Evolutionary conservation across 30 jellyfish, hydroid and myxozoan species (phyloP), one percentile per base, ranked within the genome.

Genomic region (Aurelia coerulea): DNA sequence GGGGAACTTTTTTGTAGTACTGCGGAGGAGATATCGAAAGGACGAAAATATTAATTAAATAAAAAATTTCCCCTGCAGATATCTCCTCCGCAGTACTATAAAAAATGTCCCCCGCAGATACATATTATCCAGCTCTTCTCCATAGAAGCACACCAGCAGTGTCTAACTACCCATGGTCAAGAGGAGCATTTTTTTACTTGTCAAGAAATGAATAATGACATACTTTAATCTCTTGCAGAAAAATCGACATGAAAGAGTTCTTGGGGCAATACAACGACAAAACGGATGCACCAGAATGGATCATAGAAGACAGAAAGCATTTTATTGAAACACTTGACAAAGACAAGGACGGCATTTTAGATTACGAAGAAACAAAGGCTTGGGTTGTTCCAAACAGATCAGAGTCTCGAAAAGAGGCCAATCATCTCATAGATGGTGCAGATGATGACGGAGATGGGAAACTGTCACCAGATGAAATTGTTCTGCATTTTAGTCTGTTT

Each of bases 211-310:
- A 9, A 46, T 46, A 7, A 46, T 46, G 56, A 46, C 11, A 9
- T 7, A 5, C 56, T 9, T 46, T 46, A 46, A 46, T 46, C 7
- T 46, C 31, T 86, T 88, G 31, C 78, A 94, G 99, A 76, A 68
- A 17, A 32, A 80, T 94, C 29, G 91, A 83, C 74, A n/a, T 83
- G 83, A 83, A 88, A 29, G 99, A 94, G 62, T 94, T 94, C 65
- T 86, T 94, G 16, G 99, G 99, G 52, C 99, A 94, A 84, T 94
- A 88, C 87, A 91, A 80, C 62, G 99, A 89, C 59, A 50, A 77
- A 49, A 89, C 85, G 11, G 91, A 94, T 49, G 96, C 99, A 19
- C 99, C 99, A 10, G 93, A 81, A 52, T 94, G 99, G 99, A 86
- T 94, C 31, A 50, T 88, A 42, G 96, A 94, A 59, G 99, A 94